phyloP scores from a whole-genome alignment of 92 coral and sea anemone species.

The Zoanthus solanderi region DNA sequence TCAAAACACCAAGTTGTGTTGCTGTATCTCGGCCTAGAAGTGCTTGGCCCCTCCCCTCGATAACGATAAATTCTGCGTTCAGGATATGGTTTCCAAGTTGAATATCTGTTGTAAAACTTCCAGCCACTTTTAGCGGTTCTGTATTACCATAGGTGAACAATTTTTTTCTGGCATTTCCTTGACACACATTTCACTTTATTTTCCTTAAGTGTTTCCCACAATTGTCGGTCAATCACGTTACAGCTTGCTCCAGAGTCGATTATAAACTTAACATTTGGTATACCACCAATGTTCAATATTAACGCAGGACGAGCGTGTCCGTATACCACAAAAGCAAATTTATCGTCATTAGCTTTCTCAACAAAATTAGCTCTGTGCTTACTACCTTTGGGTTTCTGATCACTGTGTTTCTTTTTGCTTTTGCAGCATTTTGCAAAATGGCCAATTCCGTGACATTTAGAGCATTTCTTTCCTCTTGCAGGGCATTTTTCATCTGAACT shows the following conservation, averaged over 20 bases:
- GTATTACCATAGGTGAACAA: constrained; percentile 64
- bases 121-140: constrained; percentile 53
- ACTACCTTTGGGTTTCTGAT: no score
- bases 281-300: constrained; percentile 55
- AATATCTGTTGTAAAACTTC: constrained; percentile 50
- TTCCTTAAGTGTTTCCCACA: constrained; percentile 49
- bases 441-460: constrained; percentile 52
- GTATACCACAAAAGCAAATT: constrained; percentile 60
- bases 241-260: constrained; percentile 76
- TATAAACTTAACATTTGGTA: constrained; percentile 58
- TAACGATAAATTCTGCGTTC: constrained; percentile 67
- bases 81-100: constrained; percentile 14
- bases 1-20: constrained; percentile 5
- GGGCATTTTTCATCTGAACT: no score
- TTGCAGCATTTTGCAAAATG: constrained; percentile 60
- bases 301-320: constrained; percentile 40
- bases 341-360: no score
- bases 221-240: constrained; percentile 64
- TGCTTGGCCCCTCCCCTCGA: constrained; percentile 64
- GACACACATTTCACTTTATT: constrained; percentile 57
- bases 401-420: constrained; percentile 33
- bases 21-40: constrained; percentile 58
- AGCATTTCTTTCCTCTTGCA: constrained; percentile 50
- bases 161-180: constrained; percentile 30
- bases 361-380: no score